These are phyloP conservation scores for Leptura quadrifasciata DNA, from an alignment of 2,888 invertebrate species.

Conservation along the genomic window DNA sequence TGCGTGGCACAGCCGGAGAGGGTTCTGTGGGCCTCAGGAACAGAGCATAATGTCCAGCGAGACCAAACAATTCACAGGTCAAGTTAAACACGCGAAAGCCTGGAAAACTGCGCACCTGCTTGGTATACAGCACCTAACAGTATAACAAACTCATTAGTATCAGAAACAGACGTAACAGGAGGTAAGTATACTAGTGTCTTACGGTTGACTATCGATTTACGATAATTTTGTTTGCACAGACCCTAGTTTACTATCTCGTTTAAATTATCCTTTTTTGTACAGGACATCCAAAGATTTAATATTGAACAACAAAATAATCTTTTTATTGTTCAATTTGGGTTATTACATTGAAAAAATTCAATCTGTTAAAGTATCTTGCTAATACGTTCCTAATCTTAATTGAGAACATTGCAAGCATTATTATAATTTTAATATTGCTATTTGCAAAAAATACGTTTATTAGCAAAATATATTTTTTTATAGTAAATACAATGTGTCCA, in stretches of 20 bases:
- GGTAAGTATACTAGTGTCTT: neutral
- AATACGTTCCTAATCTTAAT: no score
- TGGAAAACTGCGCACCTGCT: conserved; percentile 85
- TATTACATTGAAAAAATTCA: no score
- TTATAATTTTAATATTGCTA: no score
- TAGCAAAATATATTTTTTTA: no score
- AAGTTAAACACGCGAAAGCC: conserved; percentile 82
- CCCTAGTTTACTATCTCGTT: neutral
- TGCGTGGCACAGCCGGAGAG: conserved; percentile 80
- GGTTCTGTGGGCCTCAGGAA: conserved; percentile 82
- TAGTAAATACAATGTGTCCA: no score
- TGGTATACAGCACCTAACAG: conserved; percentile 82
- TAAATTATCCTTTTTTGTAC: neutral
- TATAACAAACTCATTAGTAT: conserved; percentile 53
- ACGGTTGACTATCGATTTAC: neutral
- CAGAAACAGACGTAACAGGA: neutral
- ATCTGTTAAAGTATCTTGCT: no score
- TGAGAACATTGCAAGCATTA: no score
- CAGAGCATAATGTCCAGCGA: conserved; percentile 88
- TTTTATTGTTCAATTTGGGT: no score
- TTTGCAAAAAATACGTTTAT: no score
- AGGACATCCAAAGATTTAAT: neutral
- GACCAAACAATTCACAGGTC: conserved; percentile 87
- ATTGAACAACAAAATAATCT: no score
- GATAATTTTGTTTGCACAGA: neutral